Evolutionary conservation across 2,888 invertebrate species (phyloP), one percentile per base, ranked within the genome.

Genomic region (Tipula lateralis): DNA sequence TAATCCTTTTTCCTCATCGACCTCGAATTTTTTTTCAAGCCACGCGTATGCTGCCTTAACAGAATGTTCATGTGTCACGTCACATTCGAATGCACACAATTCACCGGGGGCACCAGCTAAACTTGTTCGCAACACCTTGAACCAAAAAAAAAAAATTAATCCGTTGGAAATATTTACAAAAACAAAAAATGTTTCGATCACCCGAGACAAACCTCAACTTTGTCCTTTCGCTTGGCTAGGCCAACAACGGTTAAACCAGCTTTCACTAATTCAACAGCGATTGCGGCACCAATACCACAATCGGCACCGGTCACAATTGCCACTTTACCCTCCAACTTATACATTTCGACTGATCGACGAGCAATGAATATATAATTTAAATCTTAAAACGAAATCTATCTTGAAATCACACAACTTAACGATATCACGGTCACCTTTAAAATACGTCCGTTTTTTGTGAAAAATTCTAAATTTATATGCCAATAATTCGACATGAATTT

Each of bases 41-140:
- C 88, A 88, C 30, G 86, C 86, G 85, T 86, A 88, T 84, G 88
- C 86, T 32, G 86, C 85, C 82, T 86, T 87, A 19, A 88, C 87
- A 29, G 87, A 87, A 4, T 85, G 85, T 84, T 88, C 88, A 80
- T 86, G 86, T 19, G 87, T 87, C n/a, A 88, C 87, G 85, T 88
- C 88, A 85, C 88, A 88, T 86, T 88, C 88, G 29, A 88, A 87
- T 24, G 87, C 87, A 84, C 87, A 87, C 1, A 88, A 86, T 84
- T 87, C 87, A 29, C 87, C 88, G 66, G 87, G 87, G 0, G 87
- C 87, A 13, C 87, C 87, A 83, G 87, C 86, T 16, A 88, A 86
- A 85, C 85, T 86, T 0, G 86, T 85, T 5, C 88, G 86, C 5
- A 88, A 86, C 81, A 86, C 86, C 87, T 87, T 30, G 9, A 29